Conservation (phyloP, 2,797 vertebrate species). For the Sardinella longiceps region DNA sequence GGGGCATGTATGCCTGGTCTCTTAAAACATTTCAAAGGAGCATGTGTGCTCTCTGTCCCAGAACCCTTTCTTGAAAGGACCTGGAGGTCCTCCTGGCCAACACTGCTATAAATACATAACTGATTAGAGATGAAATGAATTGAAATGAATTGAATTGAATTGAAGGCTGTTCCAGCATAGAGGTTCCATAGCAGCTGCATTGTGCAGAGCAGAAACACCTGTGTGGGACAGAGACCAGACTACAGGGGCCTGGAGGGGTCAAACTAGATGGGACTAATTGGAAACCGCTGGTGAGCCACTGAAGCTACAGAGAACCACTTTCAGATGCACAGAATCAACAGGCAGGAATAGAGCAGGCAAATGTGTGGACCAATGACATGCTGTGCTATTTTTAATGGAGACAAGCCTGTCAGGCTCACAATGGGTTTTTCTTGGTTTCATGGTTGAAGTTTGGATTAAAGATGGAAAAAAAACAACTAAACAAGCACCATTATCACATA, state of each 20-base stretch:
- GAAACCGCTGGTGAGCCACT: background rate
- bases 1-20: no score
- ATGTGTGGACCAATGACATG: no score
- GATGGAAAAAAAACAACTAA: no score
- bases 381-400: background rate
- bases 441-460: no score
- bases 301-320: background rate
- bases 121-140: no score
- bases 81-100: no score
- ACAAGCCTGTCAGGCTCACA: background rate
- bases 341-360: no score
- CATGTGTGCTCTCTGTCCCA: no score
- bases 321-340: background rate
- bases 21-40: no score
- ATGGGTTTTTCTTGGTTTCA: background rate
- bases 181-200: background rate
- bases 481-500: no score
- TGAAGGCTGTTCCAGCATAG: background rate
- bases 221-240: background rate
- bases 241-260: no score
- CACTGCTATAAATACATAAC: background rate
- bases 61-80: no score
- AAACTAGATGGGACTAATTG: background rate
- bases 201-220: background rate
- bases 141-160: background rate